Evolutionary conservation across 2,113 vertebrate species (phyloP).

Genomic region (Patagioenas fasciata): DNA sequence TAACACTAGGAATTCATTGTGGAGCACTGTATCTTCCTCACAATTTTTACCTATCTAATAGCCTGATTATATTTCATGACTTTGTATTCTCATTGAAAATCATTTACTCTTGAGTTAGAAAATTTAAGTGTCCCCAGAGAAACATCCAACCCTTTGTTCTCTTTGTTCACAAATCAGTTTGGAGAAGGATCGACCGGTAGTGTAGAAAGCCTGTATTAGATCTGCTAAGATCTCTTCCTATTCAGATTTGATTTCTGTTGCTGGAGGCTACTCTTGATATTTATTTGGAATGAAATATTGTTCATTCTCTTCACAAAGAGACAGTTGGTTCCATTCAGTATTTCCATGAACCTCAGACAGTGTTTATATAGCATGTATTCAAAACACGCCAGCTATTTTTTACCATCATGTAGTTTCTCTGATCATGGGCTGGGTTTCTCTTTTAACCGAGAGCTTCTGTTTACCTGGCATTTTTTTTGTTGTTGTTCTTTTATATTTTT

Average conservation of each 20-base stretch:
- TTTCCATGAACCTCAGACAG: constrained; percentile 16
- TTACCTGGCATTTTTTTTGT: neutral
- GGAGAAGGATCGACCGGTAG: constrained; percentile 46
- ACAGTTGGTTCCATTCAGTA: constrained; percentile 24
- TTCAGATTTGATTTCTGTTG: constrained; percentile 63
- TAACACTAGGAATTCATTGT: neutral
- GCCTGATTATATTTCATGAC: constrained; percentile 45
- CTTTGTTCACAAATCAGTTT: constrained; percentile 67
- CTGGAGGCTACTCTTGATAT: constrained; percentile 63
- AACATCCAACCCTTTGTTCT: constrained; percentile 62
- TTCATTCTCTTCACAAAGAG: constrained; percentile 51
- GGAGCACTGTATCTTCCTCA: neutral
- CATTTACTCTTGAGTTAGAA: constrained; percentile 64
- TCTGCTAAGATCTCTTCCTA: constrained; percentile 62
- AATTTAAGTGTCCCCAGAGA: constrained; percentile 52
- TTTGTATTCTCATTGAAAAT: constrained; percentile 40
- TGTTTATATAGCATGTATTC: neutral
- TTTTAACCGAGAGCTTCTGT: neutral
- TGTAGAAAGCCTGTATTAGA: constrained; percentile 56
- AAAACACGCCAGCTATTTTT: constrained; percentile 42
- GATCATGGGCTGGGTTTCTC: neutral
- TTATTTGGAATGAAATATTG: constrained; percentile 66
- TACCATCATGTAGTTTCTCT: neutral
- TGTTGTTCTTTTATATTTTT: neutral
- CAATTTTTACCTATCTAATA: constrained; percentile 20